phyloP scores from a whole-genome alignment of 1,140 invertebrate genomes.

The Pseudachorutes palmiensis region DNA sequence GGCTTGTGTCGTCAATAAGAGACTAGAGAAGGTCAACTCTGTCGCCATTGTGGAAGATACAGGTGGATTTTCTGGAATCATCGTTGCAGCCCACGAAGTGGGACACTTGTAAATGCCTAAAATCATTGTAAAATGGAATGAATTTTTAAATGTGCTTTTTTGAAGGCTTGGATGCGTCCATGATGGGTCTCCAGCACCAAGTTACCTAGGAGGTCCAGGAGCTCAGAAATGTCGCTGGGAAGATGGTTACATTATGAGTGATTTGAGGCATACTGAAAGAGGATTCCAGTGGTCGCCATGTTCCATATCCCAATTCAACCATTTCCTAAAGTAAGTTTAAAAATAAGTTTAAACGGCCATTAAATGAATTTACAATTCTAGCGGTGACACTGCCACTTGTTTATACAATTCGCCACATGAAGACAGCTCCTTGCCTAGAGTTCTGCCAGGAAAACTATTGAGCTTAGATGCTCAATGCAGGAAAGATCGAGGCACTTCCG shows the following conservation, averaged over 20 bases:
- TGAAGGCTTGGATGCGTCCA: conserved; percentile 81
- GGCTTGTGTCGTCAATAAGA: conserved; percentile 89
- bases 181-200: conserved; percentile 87
- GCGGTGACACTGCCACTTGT: conserved; percentile 87
- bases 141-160: conserved; percentile 22
- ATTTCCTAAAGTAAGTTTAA: conserved; percentile 74
- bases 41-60: conserved; percentile 94
- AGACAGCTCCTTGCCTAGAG: conserved; percentile 76
- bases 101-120: conserved; percentile 78
- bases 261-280: conserved; percentile 84
- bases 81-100: conserved; percentile 92
- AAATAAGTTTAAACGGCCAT: too few relatives aligned
- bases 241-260: conserved; percentile 93
- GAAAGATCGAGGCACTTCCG: conserved; percentile 82
- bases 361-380: too few relatives aligned
- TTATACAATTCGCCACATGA: conserved; percentile 89
- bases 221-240: conserved; percentile 91
- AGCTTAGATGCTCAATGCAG: conserved; percentile 85
- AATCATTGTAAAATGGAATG: background rate
- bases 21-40: conserved; percentile 89
- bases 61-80: conserved; percentile 90
- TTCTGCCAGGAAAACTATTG: conserved; percentile 78
- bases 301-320: conserved; percentile 87
- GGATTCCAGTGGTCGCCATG: conserved; percentile 91
- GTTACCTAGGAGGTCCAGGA: conserved; percentile 87